Percentiles rank a stretch among this genome's conserved stretches.
These are phyloP conservation scores for Amphiprion clarkii DNA, from an alignment of 2,797 vertebrate species.

Conservation along the genomic window DNA sequence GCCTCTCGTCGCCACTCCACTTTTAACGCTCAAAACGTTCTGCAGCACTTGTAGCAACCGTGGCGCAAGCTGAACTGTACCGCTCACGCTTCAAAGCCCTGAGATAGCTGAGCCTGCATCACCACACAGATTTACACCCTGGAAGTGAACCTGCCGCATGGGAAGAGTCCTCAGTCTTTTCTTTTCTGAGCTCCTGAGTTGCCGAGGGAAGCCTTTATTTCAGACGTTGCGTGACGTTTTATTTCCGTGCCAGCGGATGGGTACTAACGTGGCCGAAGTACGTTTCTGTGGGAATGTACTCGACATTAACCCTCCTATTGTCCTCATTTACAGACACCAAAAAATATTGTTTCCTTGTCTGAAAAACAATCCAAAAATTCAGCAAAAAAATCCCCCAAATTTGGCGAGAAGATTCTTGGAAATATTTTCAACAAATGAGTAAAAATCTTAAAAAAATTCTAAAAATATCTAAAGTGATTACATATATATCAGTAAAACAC, in stretches of 20 bases:
- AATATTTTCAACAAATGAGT: too few species aligned
- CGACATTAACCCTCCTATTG: conserved; percentile 15
- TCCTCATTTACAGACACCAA: too few species aligned
- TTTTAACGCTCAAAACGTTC: conserved; percentile 20
- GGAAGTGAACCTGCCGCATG: conserved; percentile 17
- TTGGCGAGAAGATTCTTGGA: too few species aligned
- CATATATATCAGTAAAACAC: too few species aligned
- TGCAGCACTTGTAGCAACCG: conserved; percentile 72
- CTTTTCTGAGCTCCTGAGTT: conserved; percentile 15
- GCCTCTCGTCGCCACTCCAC: conserved; percentile 32
- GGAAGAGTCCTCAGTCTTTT: conserved; percentile 18
- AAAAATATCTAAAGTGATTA: too few species aligned
- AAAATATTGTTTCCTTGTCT: too few species aligned
- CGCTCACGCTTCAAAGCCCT: conserved; percentile 33
- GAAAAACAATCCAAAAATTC: too few species aligned
- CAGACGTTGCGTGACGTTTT: conserved; percentile 11
- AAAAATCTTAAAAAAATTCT: too few species aligned
- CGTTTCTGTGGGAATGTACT: conserved; percentile 25
- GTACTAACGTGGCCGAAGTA: conserved; percentile 27
- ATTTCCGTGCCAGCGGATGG: conserved; percentile 29
- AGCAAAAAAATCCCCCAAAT: too few species aligned
- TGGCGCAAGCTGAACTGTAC: conserved; percentile 35
- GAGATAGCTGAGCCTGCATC: conserved; percentile 32
- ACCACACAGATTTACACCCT: conserved; percentile 2
- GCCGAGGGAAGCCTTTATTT: conserved; percentile 32